Evolutionary conservation across 2,113 vertebrate species (phyloP).

Genomic region (Phalacrocorax pelagicus): DNA sequence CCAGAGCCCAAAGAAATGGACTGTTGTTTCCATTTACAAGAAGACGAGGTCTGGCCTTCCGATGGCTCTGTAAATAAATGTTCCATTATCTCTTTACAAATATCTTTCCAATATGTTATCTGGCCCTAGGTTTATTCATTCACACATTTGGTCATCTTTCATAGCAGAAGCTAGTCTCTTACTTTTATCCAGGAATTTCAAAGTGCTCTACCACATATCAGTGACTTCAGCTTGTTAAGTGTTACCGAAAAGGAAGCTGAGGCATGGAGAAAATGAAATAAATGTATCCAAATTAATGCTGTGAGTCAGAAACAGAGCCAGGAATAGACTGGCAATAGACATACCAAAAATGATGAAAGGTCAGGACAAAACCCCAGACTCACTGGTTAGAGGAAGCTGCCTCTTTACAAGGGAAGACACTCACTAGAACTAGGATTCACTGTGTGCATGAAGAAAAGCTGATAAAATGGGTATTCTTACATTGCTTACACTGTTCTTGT

Average conservation of each 20-base stretch:
- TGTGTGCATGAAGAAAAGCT: background rate
- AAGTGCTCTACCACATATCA: background rate
- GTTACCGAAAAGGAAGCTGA: background rate
- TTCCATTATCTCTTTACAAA: conserved; percentile 36
- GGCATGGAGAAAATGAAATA: background rate
- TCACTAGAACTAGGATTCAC: background rate
- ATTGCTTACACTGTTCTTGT: background rate
- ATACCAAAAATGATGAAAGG: background rate
- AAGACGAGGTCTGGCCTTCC: background rate
- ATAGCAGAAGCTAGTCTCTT: background rate
- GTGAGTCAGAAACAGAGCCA: background rate
- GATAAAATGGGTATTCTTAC: background rate
- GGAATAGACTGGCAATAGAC: background rate
- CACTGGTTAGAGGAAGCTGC: background rate
- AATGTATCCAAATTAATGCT: background rate
- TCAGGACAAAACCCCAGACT: background rate
- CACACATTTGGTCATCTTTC: conserved; percentile 5
- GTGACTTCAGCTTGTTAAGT: background rate
- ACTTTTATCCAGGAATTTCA: background rate
- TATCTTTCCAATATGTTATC: background rate
- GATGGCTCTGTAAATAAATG: conserved; percentile 39
- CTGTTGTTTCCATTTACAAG: conserved; percentile 20
- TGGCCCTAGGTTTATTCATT: conserved; percentile 35
- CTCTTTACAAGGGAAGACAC: background rate
- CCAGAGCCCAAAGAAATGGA: conserved; percentile 14